These are phyloP conservation scores for Triplophysa rosa DNA, from an alignment of 2,113 vertebrate species.

Conservation along the genomic window DNA sequence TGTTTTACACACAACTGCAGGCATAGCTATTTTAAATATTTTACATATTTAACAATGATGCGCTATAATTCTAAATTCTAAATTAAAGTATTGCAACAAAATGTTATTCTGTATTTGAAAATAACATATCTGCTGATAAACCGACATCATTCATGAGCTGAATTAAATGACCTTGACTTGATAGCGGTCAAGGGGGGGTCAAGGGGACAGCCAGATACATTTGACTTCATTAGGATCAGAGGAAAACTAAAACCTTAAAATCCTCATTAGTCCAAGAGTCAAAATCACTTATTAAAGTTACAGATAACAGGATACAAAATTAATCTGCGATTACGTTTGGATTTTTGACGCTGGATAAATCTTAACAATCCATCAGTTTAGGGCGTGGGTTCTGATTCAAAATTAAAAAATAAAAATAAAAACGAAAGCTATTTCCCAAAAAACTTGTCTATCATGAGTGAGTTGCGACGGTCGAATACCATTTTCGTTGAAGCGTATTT, in stretches of 20 bases:
- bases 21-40: no score
- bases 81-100: not conserved
- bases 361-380: constrained; percentile 16
- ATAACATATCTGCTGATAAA: not conserved
- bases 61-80: not conserved
- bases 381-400: not conserved
- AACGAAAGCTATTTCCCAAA: not conserved
- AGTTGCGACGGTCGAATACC: not conserved
- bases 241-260: not conserved
- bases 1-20: no score
- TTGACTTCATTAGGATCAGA: not conserved
- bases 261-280: constrained; percentile 14
- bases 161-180: constrained; percentile 4
- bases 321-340: constrained; percentile 34
- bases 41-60: not conserved
- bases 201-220: not conserved
- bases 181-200: not conserved
- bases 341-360: constrained; percentile 24
- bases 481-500: constrained; percentile 2
- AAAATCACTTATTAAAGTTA: constrained; percentile 21
- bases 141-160: not conserved
- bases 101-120: not conserved
- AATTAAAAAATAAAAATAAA: not conserved
- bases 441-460: not conserved
- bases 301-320: constrained; percentile 36